Evolutionary conservation across 1,140 invertebrate species (phyloP).

Genomic region (Stegodyphus dumicola): DNA sequence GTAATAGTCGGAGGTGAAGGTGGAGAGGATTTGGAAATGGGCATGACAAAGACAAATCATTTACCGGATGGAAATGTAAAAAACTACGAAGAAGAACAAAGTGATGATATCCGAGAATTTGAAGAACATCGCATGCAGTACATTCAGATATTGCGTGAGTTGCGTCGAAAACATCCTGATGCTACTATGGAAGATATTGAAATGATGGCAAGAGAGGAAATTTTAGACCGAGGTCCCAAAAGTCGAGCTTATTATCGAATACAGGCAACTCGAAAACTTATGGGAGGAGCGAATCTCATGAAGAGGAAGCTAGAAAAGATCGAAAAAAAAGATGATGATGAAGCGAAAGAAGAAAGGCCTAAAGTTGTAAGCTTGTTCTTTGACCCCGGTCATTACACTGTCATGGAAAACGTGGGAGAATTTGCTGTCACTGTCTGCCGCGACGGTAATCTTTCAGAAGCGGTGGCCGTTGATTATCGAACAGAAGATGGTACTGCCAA

Average conservation of each 20-base stretch:
- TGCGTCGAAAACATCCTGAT: slow-evolving; percentile 87
- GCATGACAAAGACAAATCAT: slow-evolving; percentile 68
- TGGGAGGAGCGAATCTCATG: slow-evolving; percentile 92
- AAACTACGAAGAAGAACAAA: slow-evolving; percentile 74
- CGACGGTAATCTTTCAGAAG: slow-evolving; percentile 80
- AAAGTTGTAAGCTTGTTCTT: slow-evolving; percentile 80
- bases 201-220: slow-evolving; percentile 93
- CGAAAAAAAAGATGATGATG: slow-evolving; percentile 69
- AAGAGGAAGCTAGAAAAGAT: slow-evolving; percentile 80
- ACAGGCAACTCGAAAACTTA: slow-evolving; percentile 92
- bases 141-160: slow-evolving; percentile 86
- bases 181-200: slow-evolving; percentile 88
- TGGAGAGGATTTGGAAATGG: slow-evolving; percentile 78
- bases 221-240: slow-evolving; percentile 91
- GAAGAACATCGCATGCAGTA: slow-evolving; percentile 93
- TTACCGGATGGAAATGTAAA: slow-evolving; percentile 63
- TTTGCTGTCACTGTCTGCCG: slow-evolving; percentile 91
- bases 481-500: slow-evolving; percentile 98
- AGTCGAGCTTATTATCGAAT: slow-evolving; percentile 90
- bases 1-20: slow-evolving; percentile 87
- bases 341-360: slow-evolving; percentile 69
- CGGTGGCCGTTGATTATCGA: slow-evolving; percentile 81
- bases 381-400: slow-evolving; percentile 97
- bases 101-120: slow-evolving; percentile 82
- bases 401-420: slow-evolving; percentile 96